Evolutionary conservation across 1,140 invertebrate genomes (phyloP).

Genomic region (Papilio aristodemus): DNA sequence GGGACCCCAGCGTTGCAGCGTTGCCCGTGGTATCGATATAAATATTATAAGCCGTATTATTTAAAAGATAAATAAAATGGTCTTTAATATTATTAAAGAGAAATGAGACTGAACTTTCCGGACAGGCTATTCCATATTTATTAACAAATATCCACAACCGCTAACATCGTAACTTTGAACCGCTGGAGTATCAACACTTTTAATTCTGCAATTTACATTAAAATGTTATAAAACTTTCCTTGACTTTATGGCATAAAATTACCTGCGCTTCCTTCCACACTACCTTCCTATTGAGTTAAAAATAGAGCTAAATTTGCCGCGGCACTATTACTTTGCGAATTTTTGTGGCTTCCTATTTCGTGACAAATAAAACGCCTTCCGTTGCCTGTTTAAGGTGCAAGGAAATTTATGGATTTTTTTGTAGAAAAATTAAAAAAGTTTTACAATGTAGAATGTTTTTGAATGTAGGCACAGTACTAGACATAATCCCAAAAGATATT

Average conservation of each 20-base stretch:
- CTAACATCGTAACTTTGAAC: neutral
- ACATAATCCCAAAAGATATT: neutral
- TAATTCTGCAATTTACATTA: slow-evolving; percentile 13
- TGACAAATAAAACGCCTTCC: slow-evolving; percentile 31
- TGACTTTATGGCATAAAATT: slow-evolving; percentile 31
- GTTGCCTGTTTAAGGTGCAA: slow-evolving; percentile 30
- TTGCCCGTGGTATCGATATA: no score
- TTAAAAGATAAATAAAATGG: no score
- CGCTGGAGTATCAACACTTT: neutral
- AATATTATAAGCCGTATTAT: no score
- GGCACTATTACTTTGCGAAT: slow-evolving; percentile 1
- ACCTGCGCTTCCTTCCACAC: slow-evolving; percentile 32
- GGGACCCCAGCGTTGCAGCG: no score
- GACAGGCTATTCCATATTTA: neutral
- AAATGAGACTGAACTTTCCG: neutral
- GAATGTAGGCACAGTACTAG: neutral
- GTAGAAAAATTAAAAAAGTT: slow-evolving; percentile 16
- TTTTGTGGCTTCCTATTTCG: slow-evolving; percentile 33
- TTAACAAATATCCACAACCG: neutral
- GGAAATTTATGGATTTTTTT: slow-evolving; percentile 22
- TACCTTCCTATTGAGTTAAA: slow-evolving; percentile 28
- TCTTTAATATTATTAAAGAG: no score
- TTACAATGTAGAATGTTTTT: neutral
- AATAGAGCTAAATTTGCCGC: slow-evolving; percentile 30
- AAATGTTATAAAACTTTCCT: slow-evolving; percentile 21